These are phyloP conservation scores for Phengaris arion DNA, from an alignment of 2,888 invertebrate species.

Conservation along the genomic window DNA sequence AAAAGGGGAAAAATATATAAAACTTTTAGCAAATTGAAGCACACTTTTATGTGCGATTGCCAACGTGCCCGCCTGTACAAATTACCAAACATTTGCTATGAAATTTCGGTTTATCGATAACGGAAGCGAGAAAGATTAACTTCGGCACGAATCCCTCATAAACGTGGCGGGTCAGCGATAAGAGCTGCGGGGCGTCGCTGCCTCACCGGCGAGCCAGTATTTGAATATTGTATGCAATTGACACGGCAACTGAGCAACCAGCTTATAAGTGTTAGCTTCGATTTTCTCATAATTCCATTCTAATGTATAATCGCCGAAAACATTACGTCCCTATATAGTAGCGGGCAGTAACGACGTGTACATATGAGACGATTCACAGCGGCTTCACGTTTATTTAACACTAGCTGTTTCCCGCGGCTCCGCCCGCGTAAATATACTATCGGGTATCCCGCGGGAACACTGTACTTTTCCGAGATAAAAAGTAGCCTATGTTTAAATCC, in stretches of 20 bases:
- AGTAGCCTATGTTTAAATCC: too few relatives aligned
- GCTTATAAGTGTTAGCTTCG: too few relatives aligned
- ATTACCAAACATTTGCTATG: conserved; percentile 47
- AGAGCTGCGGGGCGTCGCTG: conserved; percentile 44
- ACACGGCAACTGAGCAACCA: background rate
- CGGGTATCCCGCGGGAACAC: too few relatives aligned
- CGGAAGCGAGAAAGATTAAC: conserved; percentile 69
- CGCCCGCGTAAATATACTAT: too few relatives aligned
- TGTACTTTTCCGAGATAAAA: too few relatives aligned
- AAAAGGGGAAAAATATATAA: background rate
- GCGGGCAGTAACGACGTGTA: too few relatives aligned
- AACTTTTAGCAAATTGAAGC: conserved; percentile 28
- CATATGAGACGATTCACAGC: too few relatives aligned
- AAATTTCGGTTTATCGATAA: conserved; percentile 68
- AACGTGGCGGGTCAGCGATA: conserved; percentile 67
- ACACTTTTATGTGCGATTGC: conserved; percentile 28
- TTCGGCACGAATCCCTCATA: conserved; percentile 70
- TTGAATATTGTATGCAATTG: conserved; percentile 24
- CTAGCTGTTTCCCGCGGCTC: too few relatives aligned
- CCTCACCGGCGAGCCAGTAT: conserved; percentile 31
- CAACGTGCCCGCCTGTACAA: conserved; percentile 31
- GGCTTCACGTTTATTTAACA: too few relatives aligned
- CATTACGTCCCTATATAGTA: too few relatives aligned
- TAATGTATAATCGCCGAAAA: too few relatives aligned
- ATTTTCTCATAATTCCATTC: too few relatives aligned